Evolutionary conservation across 2,888 invertebrate species (phyloP).

Genomic region (Cepaea hortensis): DNA sequence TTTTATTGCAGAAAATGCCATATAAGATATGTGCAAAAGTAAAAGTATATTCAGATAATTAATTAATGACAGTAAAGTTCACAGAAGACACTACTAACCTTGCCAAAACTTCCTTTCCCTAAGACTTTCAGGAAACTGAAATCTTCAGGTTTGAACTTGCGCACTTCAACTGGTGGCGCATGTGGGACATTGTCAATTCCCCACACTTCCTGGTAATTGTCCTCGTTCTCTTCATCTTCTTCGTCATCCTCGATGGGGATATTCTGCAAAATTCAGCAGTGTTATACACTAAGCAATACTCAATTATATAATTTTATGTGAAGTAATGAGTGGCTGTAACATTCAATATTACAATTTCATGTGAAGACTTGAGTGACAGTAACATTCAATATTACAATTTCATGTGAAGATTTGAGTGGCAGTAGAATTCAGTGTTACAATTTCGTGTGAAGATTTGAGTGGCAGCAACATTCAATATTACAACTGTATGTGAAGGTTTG

Average conservation of each 20-base stretch:
- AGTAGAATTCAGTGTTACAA: neutral
- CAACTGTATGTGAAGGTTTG: no score
- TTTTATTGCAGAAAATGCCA: no score
- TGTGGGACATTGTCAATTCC: conserved; percentile 56
- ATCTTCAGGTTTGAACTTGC: conserved; percentile 93
- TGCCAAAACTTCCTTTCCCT: conserved; percentile 99
- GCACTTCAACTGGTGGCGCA: conserved; percentile 54
- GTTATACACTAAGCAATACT: no score
- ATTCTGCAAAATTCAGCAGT: neutral
- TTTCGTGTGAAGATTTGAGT: neutral
- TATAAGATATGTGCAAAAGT: no score
- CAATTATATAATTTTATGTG: no score
- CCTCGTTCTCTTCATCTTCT: conserved; percentile 60
- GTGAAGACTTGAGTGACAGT: no score
- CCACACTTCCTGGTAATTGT: conserved; percentile 66
- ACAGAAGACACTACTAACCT: conserved; percentile 80
- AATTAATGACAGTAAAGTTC: no score
- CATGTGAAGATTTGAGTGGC: neutral
- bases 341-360: no score
- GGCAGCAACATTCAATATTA: no score
- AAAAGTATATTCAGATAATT: no score
- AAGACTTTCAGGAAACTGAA: conserved; percentile 97
- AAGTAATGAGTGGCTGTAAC: no score
- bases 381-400: neutral
- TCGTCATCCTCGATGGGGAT: conserved; percentile 50